phyloP scores from a whole-genome alignment of 2,113 vertebrate species.

The Falcunculus frontatus region DNA sequence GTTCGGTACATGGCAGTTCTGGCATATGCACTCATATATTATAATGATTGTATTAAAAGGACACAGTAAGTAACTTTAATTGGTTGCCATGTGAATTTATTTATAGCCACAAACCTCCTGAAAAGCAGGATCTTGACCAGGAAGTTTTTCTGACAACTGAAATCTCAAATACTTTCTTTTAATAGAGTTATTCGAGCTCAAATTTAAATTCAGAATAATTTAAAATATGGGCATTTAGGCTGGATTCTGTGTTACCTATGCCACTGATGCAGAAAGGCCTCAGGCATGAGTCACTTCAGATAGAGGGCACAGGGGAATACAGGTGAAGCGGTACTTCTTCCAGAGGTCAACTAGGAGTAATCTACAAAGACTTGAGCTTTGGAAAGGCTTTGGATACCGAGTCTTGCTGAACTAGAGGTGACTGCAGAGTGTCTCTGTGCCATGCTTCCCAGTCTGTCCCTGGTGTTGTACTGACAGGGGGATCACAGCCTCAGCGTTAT shows the following conservation, averaged over 20 bases:
- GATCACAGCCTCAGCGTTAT: accelerated
- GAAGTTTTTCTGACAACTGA: not conserved
- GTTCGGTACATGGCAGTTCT: not conserved
- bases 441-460: not conserved
- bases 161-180: not conserved
- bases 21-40: not conserved
- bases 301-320: not conserved
- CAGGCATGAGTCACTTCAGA: not conserved
- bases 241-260: not conserved
- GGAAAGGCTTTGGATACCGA: not conserved
- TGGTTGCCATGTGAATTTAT: not conserved
- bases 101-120: not conserved
- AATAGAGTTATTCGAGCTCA: not conserved
- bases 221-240: not conserved
- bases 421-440: not conserved
- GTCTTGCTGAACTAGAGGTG: not conserved
- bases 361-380: not conserved
- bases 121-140: not conserved
- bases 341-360: not conserved
- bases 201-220: not conserved
- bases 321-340: not conserved
- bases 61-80: not conserved
- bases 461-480: not conserved
- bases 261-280: not conserved
- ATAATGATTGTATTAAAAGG: not conserved